phyloP scores from a whole-genome alignment of 2,113 vertebrate species.

The Chamaea fasciata region DNA sequence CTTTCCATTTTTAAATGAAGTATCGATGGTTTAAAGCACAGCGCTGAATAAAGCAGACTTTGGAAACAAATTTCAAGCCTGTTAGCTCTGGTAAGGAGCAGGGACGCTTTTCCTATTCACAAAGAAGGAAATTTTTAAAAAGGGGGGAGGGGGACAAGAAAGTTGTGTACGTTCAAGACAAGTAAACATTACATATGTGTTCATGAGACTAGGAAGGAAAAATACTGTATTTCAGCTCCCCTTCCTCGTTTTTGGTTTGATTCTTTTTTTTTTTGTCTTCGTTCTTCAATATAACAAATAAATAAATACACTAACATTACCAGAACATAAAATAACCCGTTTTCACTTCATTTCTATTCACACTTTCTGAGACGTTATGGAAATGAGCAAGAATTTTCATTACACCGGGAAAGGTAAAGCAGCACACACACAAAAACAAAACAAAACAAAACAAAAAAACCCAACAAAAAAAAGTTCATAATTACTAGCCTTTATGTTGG shows the following conservation, averaged over 20 bases:
- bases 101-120: conserved; percentile 14
- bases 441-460: too few relatives aligned
- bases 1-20: conserved; percentile 38
- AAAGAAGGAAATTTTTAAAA: neutral
- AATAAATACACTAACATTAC: conserved; percentile 74
- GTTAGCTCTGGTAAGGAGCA: conserved; percentile 28
- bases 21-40: conserved; percentile 57
- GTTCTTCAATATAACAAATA: conserved; percentile 66
- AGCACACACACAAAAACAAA: neutral
- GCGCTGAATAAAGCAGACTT: conserved; percentile 38
- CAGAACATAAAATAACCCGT: conserved; percentile 75
- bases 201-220: neutral
- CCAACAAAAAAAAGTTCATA: conserved; percentile 57
- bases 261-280: conserved; percentile 51
- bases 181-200: conserved; percentile 42
- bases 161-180: conserved; percentile 35
- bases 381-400: conserved; percentile 43
- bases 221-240: neutral
- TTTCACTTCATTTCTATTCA: conserved; percentile 66
- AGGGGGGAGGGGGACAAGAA: neutral
- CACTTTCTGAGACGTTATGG: conserved; percentile 60
- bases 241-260: conserved; percentile 60
- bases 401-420: conserved; percentile 55
- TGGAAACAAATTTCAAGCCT: conserved; percentile 57
- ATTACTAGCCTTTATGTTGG: conserved; percentile 18